Evolutionary conservation across 2,797 vertebrate genomes (phyloP).

Genomic region (Decapterus maruadsi): DNA sequence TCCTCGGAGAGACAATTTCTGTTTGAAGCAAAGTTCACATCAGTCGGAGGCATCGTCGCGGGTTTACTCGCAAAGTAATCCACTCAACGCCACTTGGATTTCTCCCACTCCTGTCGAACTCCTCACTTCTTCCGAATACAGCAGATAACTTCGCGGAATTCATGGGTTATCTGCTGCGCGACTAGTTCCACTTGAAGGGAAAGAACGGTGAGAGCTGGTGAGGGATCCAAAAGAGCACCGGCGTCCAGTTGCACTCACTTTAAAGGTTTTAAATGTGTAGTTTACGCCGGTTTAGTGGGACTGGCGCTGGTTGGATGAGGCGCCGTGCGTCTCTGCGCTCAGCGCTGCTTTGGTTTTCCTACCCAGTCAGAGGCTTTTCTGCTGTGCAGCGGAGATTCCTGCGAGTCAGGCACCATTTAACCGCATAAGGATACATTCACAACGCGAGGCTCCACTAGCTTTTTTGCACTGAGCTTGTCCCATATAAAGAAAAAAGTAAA

Average conservation of each 20-base stretch:
- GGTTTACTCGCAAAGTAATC: slow-evolving; percentile 50
- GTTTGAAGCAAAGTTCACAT: slow-evolving; percentile 62
- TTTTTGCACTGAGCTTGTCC: slow-evolving; percentile 39
- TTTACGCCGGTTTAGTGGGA: slow-evolving; percentile 56
- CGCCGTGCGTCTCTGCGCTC: slow-evolving; percentile 76
- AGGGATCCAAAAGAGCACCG: not conserved
- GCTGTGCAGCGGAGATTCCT: slow-evolving; percentile 76
- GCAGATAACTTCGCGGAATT: slow-evolving; percentile 70
- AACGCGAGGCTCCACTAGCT: slow-evolving; percentile 35
- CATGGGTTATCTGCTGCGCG: slow-evolving; percentile 63
- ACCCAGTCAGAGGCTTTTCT: slow-evolving; percentile 72
- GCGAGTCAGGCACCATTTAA: slow-evolving; percentile 77
- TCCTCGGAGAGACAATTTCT: slow-evolving; percentile 27
- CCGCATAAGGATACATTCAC: slow-evolving; percentile 65
- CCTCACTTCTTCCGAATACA: slow-evolving; percentile 60
- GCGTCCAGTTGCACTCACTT: slow-evolving; percentile 51
- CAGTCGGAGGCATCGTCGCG: slow-evolving; percentile 65
- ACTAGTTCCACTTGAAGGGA: slow-evolving; percentile 39
- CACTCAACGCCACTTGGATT: slow-evolving; percentile 51
- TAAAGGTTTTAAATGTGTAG: slow-evolving; percentile 48
- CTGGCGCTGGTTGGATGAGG: slow-evolving; percentile 77
- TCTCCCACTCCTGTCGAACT: slow-evolving; percentile 41
- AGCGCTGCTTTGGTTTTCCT: slow-evolving; percentile 63
- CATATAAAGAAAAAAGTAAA: not conserved
- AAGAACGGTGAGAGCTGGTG: not conserved